These are phyloP conservation scores for Stichodactyla mertensii DNA, from an alignment of 64 coral and sea anemone genomes.

Conservation along the genomic window DNA sequence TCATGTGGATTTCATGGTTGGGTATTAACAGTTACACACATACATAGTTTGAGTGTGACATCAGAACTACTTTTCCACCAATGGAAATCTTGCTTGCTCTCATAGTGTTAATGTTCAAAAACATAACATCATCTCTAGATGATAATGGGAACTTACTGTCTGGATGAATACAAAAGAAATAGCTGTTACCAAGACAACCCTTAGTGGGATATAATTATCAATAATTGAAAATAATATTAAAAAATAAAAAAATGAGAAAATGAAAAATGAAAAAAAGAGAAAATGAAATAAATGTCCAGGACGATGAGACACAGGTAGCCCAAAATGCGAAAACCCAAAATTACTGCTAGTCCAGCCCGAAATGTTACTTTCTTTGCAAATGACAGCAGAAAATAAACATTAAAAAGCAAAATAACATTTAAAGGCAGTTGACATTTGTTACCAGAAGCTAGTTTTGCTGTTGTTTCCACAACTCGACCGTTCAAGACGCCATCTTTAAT, in stretches of 20 bases:
- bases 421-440: not conserved
- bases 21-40: not conserved
- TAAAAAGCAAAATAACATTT: not conserved
- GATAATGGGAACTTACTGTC: conserved; percentile 61
- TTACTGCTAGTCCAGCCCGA: not conserved
- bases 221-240: no score
- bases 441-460: not conserved
- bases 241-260: no score
- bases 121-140: conserved; percentile 51
- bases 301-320: not conserved
- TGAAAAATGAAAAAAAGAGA: no score
- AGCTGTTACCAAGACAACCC: not conserved
- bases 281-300: no score
- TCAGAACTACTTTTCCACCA: conserved; percentile 46
- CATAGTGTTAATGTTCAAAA: conserved; percentile 70
- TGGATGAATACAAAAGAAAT: conserved; percentile 22
- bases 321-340: not conserved
- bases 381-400: not conserved
- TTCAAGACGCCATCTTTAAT: conserved; percentile 51
- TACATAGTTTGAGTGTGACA: conserved; percentile 3
- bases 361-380: not conserved
- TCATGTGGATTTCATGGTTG: no score
- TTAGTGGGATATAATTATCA: no score
- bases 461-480: not conserved
- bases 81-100: conserved; percentile 52